Evolutionary conservation across 2,888 invertebrate genomes (phyloP).

Genomic region (Perithous albicinctus): DNA sequence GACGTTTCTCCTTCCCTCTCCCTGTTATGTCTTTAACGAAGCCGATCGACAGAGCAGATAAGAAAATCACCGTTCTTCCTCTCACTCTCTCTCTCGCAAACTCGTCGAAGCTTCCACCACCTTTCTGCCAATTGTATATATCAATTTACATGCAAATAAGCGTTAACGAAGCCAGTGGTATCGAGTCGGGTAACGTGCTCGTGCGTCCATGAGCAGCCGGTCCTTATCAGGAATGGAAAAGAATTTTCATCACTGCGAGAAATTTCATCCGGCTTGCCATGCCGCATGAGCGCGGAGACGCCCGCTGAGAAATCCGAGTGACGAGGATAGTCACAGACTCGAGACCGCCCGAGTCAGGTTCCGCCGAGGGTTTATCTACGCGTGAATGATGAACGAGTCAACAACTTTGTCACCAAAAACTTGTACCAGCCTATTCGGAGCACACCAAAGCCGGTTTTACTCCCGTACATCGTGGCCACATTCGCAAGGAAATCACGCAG

Average conservation of each 20-base stretch:
- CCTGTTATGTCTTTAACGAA: constrained; percentile 1
- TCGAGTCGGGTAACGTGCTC: not conserved
- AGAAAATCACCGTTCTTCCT: not conserved
- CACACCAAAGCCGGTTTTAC: not conserved
- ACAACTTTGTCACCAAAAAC: constrained; percentile 13
- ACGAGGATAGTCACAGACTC: not conserved
- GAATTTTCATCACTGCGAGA: constrained; percentile 28
- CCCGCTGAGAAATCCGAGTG: not conserved
- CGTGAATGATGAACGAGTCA: constrained; percentile 27
- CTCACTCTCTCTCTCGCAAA: not conserved
- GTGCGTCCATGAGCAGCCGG: constrained; percentile 23
- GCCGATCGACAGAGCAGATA: constrained; percentile 15
- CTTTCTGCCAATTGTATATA: constrained; percentile 15
- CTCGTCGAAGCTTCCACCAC: not conserved
- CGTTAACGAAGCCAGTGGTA: constrained; percentile 32
- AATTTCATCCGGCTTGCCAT: constrained; percentile 13
- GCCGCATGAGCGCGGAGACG: constrained; percentile 6
- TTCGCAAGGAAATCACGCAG: constrained; percentile 6
- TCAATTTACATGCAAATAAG: constrained; percentile 53
- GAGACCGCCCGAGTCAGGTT: constrained; percentile 4
- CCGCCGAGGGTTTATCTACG: constrained; percentile 25
- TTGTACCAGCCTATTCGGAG: not conserved
- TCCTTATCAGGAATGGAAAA: constrained; percentile 32
- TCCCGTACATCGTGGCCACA: not conserved
- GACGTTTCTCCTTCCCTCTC: not conserved